Conservation (phyloP, 2,797 vertebrate genomes). For the Alauda arvensis region DNA sequence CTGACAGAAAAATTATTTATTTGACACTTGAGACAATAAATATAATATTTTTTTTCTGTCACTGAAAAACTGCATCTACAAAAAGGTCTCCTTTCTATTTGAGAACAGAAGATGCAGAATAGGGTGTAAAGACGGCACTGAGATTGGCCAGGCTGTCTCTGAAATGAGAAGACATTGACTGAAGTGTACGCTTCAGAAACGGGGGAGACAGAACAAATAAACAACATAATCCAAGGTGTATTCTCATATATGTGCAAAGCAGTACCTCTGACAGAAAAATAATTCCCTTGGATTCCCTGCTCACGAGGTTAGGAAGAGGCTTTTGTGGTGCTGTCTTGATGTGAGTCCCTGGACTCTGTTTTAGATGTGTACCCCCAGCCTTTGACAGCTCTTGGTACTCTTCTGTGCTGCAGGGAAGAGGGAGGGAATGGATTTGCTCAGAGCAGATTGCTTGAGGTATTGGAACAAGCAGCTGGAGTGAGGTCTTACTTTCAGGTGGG, state of each 20-base stretch:
- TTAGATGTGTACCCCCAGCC: neutral
- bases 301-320: neutral
- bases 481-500: neutral
- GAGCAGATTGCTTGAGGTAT: neutral
- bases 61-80: neutral
- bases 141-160: neutral
- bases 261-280: neutral
- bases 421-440: neutral
- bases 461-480: neutral
- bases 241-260: neutral
- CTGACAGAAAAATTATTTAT: neutral
- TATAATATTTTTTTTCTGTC: neutral
- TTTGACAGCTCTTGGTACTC: neutral
- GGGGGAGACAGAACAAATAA: neutral
- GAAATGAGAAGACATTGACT: neutral
- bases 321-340: neutral
- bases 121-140: neutral
- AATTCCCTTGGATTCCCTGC: neutral
- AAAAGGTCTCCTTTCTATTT: neutral
- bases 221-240: neutral
- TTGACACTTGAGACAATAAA: neutral
- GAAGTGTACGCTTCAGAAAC: neutral
- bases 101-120: neutral
- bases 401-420: neutral
- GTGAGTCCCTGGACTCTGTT: neutral